These are phyloP conservation scores for Nineta flava DNA, from an alignment of 2,888 invertebrate genomes.

Conservation along the genomic window DNA sequence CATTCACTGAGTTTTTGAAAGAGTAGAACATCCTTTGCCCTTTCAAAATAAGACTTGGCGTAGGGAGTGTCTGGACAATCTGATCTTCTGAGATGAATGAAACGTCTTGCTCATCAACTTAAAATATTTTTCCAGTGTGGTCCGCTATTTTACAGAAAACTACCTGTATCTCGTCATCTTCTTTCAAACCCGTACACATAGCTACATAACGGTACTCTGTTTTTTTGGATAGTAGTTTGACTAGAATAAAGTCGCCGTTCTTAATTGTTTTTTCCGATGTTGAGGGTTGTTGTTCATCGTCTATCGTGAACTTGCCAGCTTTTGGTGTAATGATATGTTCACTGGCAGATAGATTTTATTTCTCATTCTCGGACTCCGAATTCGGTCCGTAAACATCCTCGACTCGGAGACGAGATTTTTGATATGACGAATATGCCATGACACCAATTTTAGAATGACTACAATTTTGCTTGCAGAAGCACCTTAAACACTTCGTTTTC, in stretches of 20 bases:
- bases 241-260: slow-evolving; percentile 1
- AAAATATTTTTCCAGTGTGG: slow-evolving; percentile 9
- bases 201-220: slow-evolving; percentile 10
- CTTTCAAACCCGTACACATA: slow-evolving; percentile 8
- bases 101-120: slow-evolving; percentile 10
- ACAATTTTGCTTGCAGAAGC: neutral
- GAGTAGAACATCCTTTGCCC: slow-evolving; percentile 6
- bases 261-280: slow-evolving; percentile 6
- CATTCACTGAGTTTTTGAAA: slow-evolving; percentile 7
- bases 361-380: neutral
- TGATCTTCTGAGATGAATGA: slow-evolving; percentile 10
- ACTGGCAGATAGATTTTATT: neutral
- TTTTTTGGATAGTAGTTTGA: slow-evolving; percentile 5
- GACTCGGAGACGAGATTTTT: neutral
- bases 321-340: slow-evolving; percentile 1
- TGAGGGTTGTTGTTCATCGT: slow-evolving; percentile 6
- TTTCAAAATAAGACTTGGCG: slow-evolving; percentile 6
- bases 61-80: slow-evolving; percentile 8
- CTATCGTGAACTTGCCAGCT: slow-evolving; percentile 2
- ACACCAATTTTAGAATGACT: slow-evolving; percentile 3
- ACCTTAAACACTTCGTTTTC: slow-evolving; percentile 2
- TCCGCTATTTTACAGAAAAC: slow-evolving; percentile 10
- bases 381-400: slow-evolving; percentile 3
- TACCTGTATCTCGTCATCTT: slow-evolving; percentile 10
- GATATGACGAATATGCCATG: neutral